phyloP scores from a whole-genome alignment of 2,113 vertebrate genomes.

The Myxocyprinus asiaticus region DNA sequence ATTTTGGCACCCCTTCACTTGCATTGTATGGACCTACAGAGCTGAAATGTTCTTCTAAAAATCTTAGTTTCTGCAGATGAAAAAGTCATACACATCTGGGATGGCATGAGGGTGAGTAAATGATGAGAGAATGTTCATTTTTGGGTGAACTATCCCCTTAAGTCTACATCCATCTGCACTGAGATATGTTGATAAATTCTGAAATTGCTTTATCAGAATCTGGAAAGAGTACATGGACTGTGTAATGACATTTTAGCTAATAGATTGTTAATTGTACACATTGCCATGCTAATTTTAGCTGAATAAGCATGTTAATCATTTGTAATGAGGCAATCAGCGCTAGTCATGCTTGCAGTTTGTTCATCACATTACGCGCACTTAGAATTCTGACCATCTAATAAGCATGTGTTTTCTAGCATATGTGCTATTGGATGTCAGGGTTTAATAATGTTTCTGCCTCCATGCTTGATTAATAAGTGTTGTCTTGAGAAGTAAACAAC shows the following conservation, averaged over 20 bases:
- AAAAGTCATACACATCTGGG: no score
- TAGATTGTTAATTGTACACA: conserved; percentile 36
- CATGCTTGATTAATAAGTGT: neutral
- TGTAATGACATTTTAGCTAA: conserved; percentile 36
- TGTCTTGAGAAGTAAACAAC: neutral
- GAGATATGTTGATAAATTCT: neutral
- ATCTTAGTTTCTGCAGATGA: no score
- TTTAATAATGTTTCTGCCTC: neutral
- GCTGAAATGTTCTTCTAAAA: no score
- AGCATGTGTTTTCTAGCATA: neutral
- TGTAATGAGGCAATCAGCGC: conserved; percentile 36
- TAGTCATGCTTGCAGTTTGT: neutral
- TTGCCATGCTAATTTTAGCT: conserved; percentile 26
- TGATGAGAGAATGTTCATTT: no score
- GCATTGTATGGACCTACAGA: no score
- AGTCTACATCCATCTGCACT: conserved; percentile 1
- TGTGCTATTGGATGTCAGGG: neutral
- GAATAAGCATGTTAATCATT: conserved; percentile 30
- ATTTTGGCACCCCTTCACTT: no score
- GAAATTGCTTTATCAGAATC: conserved; percentile 10
- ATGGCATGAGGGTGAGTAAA: no score
- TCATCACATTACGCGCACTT: conserved; percentile 1
- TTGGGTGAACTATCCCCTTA: neutral
- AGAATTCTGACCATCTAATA: neutral
- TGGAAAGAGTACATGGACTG: conserved; percentile 29